Percentiles rank a stretch among this genome's conserved stretches.
phyloP scores from a whole-genome alignment of 2,113 vertebrate species.

The Melanostigma gelatinosum region DNA sequence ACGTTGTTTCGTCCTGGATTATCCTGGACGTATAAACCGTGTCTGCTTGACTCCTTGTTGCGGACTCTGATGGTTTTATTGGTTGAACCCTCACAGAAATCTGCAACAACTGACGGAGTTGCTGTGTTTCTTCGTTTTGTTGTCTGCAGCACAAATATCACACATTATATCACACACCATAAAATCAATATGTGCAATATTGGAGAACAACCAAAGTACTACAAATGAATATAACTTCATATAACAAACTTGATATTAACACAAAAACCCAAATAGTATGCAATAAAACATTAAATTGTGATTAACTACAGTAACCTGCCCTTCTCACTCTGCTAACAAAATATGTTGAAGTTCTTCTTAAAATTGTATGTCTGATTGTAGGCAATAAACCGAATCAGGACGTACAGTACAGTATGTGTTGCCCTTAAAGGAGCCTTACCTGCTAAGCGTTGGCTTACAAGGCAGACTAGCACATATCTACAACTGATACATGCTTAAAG shows the following conservation, averaged over 20 bases:
- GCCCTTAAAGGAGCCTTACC: not conserved
- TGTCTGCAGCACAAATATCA: not conserved
- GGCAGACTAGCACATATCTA: not conserved
- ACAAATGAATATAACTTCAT: not conserved
- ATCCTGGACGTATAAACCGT: not conserved
- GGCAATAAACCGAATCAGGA: not conserved
- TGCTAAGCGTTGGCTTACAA: not conserved
- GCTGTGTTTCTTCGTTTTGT: not conserved
- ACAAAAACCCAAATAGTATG: not conserved
- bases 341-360: not conserved
- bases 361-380: not conserved
- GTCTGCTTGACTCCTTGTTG: not conserved
- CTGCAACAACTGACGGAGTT: not conserved
- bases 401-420: not conserved
- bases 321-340: not conserved
- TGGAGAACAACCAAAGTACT: not conserved
- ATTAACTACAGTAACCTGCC: not conserved
- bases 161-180: not conserved
- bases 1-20: not conserved
- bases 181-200: conserved; percentile 18
- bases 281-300: not conserved
- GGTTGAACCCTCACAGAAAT: not conserved
- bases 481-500: not conserved
- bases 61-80: not conserved
- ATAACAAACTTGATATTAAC: not conserved